A percentile compares a stretch with the other conserved stretches of the same genome.
Conservation (phyloP, 1,140 invertebrate species). For the Nebria ingens region DNA sequence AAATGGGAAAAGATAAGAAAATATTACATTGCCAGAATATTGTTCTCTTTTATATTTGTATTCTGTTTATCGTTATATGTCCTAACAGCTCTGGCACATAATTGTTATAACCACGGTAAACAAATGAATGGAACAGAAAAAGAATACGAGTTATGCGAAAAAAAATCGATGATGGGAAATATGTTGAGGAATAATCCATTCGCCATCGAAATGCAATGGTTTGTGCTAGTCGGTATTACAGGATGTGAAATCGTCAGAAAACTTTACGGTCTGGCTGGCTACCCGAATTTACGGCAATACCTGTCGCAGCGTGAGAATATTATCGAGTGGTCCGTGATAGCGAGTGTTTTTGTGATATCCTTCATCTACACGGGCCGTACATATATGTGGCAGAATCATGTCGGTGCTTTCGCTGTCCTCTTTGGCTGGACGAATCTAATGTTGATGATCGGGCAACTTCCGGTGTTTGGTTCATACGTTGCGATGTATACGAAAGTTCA, state of each 20-base stretch:
- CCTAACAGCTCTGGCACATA: conserved; percentile 61
- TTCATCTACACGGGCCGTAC: conserved; percentile 65
- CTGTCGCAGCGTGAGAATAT: conserved; percentile 72
- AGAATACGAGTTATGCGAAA: conserved; percentile 49
- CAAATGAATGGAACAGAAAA: conserved; percentile 56
- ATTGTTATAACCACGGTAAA: conserved; percentile 66
- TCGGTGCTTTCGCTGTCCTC: conserved; percentile 71
- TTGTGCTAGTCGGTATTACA: conserved; percentile 59
- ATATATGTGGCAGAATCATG: conserved; percentile 71
- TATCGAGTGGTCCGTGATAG: conserved; percentile 74
- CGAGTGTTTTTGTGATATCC: conserved; percentile 69
- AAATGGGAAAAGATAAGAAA: conserved; percentile 86
- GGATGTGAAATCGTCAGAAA: conserved; percentile 66
- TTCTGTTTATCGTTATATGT: conserved; percentile 67
- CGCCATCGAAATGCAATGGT: conserved; percentile 68
- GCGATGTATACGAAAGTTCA: conserved; percentile 80
- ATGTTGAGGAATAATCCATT: conserved; percentile 58
- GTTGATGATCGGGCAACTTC: conserved; percentile 76
- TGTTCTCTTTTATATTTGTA: conserved; percentile 71
- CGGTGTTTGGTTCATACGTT: conserved; percentile 75
- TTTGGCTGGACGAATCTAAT: conserved; percentile 79
- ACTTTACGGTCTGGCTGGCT: conserved; percentile 63
- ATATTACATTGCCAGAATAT: conserved; percentile 67
- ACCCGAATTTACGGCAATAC: conserved; percentile 64
- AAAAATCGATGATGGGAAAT: conserved; percentile 60